These are phyloP conservation scores for Edolisoma coerulescens DNA, from an alignment of 2,113 vertebrate genomes.

Conservation along the genomic window DNA sequence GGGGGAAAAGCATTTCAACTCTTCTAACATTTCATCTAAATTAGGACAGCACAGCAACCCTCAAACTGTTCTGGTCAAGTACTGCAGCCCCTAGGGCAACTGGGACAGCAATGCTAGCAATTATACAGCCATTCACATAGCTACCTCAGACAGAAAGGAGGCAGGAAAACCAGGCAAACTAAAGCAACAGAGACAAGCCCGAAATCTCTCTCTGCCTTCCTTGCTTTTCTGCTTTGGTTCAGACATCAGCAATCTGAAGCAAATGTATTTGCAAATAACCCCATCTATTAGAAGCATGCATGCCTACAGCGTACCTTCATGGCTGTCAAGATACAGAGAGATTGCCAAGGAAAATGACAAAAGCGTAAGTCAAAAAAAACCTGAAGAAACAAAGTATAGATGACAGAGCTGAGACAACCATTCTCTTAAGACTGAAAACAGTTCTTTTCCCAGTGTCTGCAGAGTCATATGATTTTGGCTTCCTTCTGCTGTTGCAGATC, in stretches of 20 bases:
- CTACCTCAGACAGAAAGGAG: neutral
- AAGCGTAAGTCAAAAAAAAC: neutral
- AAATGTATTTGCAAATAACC: neutral
- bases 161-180: neutral
- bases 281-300: neutral
- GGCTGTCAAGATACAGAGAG: neutral
- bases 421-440: neutral
- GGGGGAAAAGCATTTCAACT: neutral
- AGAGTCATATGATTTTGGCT: neutral
- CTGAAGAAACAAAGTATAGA: neutral
- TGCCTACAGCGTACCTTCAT: neutral
- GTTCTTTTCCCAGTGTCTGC: neutral
- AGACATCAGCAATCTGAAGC: neutral
- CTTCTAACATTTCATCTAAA: slow-evolving; percentile 41
- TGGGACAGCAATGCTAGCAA: slow-evolving; percentile 6
- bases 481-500: neutral
- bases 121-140: slow-evolving; percentile 16
- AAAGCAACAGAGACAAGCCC: neutral
- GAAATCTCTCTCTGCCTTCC: neutral
- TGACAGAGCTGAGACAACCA: neutral
- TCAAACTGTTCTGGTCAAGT: slow-evolving; percentile 17
- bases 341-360: neutral
- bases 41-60: neutral
- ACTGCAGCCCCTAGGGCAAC: slow-evolving; percentile 1
- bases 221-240: neutral